phyloP scores from a whole-genome alignment of 2,113 vertebrate genomes.

The Petroica traversi region DNA sequence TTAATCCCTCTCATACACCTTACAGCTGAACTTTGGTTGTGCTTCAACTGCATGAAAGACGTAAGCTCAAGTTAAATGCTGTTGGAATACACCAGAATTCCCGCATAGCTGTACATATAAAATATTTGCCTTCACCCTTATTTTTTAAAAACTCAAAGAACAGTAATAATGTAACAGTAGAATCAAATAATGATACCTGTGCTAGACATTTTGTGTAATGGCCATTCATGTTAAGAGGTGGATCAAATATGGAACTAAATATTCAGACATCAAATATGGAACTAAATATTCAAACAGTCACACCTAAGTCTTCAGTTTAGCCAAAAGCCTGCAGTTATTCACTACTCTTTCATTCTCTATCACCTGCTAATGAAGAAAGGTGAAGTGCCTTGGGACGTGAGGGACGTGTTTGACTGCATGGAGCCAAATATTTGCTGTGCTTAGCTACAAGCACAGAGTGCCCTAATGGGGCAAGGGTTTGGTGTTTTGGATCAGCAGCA shows the following conservation, averaged over 20 bases:
- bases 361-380: background rate
- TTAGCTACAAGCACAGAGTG: background rate
- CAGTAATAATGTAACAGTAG: background rate
- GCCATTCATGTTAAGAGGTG: background rate
- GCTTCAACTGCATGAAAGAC: background rate
- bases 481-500: background rate
- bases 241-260: background rate
- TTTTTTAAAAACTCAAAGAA: background rate
- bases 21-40: background rate
- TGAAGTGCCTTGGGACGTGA: background rate
- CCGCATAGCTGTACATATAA: background rate
- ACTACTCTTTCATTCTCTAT: background rate
- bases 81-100: background rate
- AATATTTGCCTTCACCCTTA: background rate
- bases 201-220: background rate
- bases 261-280: background rate
- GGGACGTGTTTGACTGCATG: background rate
- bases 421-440: background rate
- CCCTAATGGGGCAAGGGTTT: background rate
- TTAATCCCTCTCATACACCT: background rate
- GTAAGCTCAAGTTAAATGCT: background rate
- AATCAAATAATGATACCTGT: background rate
- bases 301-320: background rate
- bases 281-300: background rate
- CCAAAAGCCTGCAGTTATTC: background rate